These are phyloP conservation scores for Pseudochirops cupreus DNA, from an alignment of 2,797 vertebrate species.

Conservation along the genomic window DNA sequence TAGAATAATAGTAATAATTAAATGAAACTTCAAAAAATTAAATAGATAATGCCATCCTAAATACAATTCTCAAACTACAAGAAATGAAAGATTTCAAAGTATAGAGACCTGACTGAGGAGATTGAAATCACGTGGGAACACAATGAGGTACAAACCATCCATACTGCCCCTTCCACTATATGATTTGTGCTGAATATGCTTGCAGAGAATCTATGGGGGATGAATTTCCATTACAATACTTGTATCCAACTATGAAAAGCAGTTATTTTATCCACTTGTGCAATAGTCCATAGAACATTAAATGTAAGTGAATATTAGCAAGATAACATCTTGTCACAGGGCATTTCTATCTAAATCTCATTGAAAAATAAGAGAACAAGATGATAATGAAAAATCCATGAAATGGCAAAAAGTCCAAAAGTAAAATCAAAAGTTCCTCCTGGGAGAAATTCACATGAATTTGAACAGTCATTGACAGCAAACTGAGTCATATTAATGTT, in stretches of 20 bases:
- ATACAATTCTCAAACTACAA: background rate
- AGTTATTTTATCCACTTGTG: background rate
- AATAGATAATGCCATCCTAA: background rate
- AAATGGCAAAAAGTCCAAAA: background rate
- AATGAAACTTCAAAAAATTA: background rate
- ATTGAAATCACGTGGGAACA: background rate
- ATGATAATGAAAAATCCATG: background rate
- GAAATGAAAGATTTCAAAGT: background rate
- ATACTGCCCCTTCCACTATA: background rate
- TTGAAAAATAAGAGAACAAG: background rate
- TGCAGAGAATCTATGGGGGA: background rate
- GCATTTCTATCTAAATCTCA: background rate
- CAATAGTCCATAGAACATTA: background rate
- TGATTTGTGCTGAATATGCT: background rate
- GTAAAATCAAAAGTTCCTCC: background rate
- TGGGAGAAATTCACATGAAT: background rate
- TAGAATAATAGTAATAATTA: background rate
- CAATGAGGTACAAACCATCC: background rate
- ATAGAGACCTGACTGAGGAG: background rate
- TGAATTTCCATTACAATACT: background rate
- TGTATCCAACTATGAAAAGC: background rate
- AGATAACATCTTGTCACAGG: background rate
- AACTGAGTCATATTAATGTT: background rate
- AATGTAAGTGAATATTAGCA: background rate
- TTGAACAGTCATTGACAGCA: background rate